Evolutionary conservation across 2,888 invertebrate genomes (phyloP), one percentile per base, ranked within the genome.

Genomic region (Habroteleia sp.): DNA sequence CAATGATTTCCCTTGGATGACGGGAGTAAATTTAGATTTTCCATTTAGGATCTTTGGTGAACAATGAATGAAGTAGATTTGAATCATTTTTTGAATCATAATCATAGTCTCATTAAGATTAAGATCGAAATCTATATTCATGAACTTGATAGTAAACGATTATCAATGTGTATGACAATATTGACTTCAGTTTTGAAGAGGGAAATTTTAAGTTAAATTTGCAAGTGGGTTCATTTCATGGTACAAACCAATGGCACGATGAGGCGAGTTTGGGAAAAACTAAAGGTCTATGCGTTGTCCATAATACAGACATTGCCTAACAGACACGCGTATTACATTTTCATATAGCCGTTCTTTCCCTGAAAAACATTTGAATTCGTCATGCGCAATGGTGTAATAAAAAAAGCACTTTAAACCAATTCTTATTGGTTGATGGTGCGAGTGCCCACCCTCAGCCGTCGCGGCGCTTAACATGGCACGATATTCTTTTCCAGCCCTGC

Each of bases 341-440:
- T 82, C 81, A 85, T 83, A 80, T 74, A 75, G 78, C 74, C 65
- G 73, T 75, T 60, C 74, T 81, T 79, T 27, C 27, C 27, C 27
- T 74, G 75, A 46, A 52, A 54, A 63, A 77, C 78, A 86, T 85
- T 87, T 87, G 83, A 86, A 87, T 86, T 83, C 77, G 83, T 80
- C 85, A 84, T 87, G 87, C 87, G 86, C 87, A 85, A 81, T 83
- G 66, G 56, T 29, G 72, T 68, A 62, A 78, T 73, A 82, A 82
- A 82, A 82, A 77, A 78, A 73, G 56, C 74, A 79, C 79, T 84
- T 85, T 83, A 83, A 84, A 83, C 76, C 79, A 77, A 71, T 75
- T 80, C 83, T 81, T 79, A 85, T 85, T 85, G 83, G 84, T 81
- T 80, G 80, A 63, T 79, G 78, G 81, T 78, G 76, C 74, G 78